Percentiles rank a stretch among this genome's conserved stretches.
phyloP scores from a whole-genome alignment of 2,888 invertebrate species.

The Dioctria rufipes region DNA sequence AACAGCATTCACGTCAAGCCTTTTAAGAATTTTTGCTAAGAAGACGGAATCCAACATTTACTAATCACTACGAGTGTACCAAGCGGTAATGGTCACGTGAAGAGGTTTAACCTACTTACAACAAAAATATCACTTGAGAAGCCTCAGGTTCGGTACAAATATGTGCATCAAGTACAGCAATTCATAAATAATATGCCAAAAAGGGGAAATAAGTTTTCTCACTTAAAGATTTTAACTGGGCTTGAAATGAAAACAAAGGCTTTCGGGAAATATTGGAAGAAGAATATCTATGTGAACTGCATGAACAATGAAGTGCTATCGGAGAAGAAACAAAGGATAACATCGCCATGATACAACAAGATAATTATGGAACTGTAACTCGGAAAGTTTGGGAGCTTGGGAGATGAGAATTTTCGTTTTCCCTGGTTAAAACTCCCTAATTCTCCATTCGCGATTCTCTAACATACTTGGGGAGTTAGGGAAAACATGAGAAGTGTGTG shows the following conservation, averaged over 20 bases:
- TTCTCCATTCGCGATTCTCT: too few relatives aligned
- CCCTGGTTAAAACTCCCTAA: too few relatives aligned
- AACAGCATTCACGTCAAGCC: constrained; percentile 65
- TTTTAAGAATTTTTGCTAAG: constrained; percentile 65
- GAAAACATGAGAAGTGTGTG: too few relatives aligned
- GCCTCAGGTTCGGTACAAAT: constrained; percentile 64
- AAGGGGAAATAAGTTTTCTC: constrained; percentile 59
- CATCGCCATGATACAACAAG: constrained; percentile 15
- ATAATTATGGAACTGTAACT: constrained; percentile 18
- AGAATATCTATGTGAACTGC: too few relatives aligned
- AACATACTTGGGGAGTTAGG: too few relatives aligned
- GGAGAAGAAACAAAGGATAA: background rate
- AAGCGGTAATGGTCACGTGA: constrained; percentile 66
- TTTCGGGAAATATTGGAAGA: background rate
- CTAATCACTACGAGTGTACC: constrained; percentile 64
- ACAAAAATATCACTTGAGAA: constrained; percentile 65
- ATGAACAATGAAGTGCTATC: too few relatives aligned
- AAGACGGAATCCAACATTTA: constrained; percentile 63
- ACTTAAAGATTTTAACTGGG: constrained; percentile 55
- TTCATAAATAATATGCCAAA: constrained; percentile 62
- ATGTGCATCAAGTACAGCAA: constrained; percentile 58
- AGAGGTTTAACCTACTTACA: constrained; percentile 65
- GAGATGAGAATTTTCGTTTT: too few relatives aligned
- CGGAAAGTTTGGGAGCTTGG: too few relatives aligned
- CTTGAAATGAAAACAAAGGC: constrained; percentile 32